These are phyloP conservation scores for Sitobion miscanthi DNA, from an alignment of 1,140 invertebrate genomes.

Conservation along the genomic window DNA sequence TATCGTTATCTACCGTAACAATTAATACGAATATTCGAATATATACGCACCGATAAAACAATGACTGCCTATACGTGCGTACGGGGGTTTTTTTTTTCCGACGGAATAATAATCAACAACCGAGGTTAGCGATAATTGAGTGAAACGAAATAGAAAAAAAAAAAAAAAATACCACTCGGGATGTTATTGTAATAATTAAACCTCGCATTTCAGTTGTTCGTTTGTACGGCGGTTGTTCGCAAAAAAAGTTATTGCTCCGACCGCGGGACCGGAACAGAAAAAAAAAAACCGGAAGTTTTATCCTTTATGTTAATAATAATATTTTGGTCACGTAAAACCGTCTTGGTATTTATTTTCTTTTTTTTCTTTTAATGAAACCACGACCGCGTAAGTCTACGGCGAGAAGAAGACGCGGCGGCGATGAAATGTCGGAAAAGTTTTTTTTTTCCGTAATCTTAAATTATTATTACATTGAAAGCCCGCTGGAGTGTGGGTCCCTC, in stretches of 20 bases:
- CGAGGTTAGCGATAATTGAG: background rate
- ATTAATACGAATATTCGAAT: background rate
- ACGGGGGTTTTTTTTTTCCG: background rate
- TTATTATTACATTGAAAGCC: slow-evolving; percentile 25
- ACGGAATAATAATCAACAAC: background rate
- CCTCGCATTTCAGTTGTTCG: background rate
- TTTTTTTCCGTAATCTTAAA: slow-evolving; percentile 16
- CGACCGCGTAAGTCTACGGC: background rate
- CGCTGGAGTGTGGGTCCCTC: too few relatives aligned
- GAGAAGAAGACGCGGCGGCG: background rate
- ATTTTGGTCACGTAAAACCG: slow-evolving; percentile 39
- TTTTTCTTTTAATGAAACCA: background rate
- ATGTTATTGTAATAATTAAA: background rate
- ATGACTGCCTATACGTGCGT: background rate
- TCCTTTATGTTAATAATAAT: slow-evolving; percentile 20
- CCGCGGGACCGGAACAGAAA: too few relatives aligned
- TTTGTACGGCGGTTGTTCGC: background rate
- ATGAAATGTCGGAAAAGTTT: slow-evolving; percentile 3
- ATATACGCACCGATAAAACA: background rate
- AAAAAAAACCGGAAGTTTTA: background rate
- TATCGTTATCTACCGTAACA: background rate
- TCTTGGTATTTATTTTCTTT: background rate
- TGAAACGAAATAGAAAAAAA: background rate
- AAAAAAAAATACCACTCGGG: background rate
- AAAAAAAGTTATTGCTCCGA: background rate